These are phyloP conservation scores for Holacanthella duospinosa DNA, from an alignment of 2,888 invertebrate genomes.

Conservation along the genomic window DNA sequence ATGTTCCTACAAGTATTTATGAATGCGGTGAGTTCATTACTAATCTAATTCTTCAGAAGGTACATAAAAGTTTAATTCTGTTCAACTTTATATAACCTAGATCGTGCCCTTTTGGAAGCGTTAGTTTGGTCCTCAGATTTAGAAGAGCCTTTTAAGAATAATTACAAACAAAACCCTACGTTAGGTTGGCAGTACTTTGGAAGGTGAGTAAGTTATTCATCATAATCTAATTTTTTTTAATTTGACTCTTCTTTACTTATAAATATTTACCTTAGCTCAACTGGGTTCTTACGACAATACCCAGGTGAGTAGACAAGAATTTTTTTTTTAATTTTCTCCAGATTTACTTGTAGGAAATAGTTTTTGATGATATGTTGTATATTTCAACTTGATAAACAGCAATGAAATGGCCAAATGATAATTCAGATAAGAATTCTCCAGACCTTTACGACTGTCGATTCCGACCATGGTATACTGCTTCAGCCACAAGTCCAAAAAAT, in stretches of 20 bases:
- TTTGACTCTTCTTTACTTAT: not conserved
- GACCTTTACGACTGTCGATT: conserved; percentile 89
- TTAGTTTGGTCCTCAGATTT: conserved; percentile 83
- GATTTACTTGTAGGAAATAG: too few species aligned
- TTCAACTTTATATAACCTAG: too few species aligned
- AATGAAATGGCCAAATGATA: conserved; percentile 56
- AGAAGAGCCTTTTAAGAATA: conserved; percentile 70
- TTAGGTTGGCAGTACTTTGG: conserved; percentile 97
- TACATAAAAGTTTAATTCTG: too few species aligned
- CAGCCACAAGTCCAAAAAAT: conserved; percentile 95
- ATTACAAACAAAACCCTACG: conserved; percentile 78
- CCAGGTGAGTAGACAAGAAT: conserved; percentile 58
- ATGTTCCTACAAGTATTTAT: conserved; percentile 87
- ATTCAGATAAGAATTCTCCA: not conserved
- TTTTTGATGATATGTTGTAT: not conserved
- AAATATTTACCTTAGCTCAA: conserved; percentile 59
- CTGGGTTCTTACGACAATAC: conserved; percentile 84
- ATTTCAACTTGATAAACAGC: conserved; percentile 44
- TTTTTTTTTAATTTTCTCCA: conserved; percentile 10
- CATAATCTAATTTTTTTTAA: not conserved
- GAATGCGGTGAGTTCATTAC: conserved; percentile 62
- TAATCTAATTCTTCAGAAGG: too few species aligned
- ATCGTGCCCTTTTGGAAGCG: conserved; percentile 75
- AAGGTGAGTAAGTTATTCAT: conserved; percentile 40
- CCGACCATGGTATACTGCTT: conserved; percentile 92